Conservation (phyloP, 1,140 invertebrate genomes). For the Paraescarpia echinospica region DNA sequence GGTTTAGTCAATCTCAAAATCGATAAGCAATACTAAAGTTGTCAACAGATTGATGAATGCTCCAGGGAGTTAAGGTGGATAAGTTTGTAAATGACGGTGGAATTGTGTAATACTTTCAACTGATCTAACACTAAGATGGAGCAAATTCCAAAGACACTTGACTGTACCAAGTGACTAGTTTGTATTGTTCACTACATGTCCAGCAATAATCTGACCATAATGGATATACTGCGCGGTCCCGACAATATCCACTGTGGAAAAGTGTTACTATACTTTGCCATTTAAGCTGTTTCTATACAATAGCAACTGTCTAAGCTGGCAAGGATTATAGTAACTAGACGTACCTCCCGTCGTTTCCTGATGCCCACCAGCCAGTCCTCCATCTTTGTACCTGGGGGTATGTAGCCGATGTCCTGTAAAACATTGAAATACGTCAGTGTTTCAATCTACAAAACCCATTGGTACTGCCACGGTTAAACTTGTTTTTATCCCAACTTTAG, state of each 20-base stretch:
- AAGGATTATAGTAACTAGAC: neutral
- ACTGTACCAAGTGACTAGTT: too few relatives aligned
- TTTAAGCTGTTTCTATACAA: neutral
- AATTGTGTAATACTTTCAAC: too few relatives aligned
- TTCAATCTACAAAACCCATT: neutral
- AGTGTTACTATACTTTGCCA: neutral
- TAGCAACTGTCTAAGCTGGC: neutral
- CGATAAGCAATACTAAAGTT: too few relatives aligned
- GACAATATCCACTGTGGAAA: neutral
- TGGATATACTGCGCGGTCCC: too few relatives aligned
- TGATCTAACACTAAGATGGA: too few relatives aligned
- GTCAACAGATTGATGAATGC: too few relatives aligned
- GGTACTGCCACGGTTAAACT: neutral
- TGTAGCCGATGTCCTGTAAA: neutral
- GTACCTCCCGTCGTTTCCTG: conserved; percentile 64
- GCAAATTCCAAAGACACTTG: too few relatives aligned
- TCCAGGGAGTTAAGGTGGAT: too few relatives aligned
- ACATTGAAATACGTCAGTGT: neutral
- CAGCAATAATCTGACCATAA: too few relatives aligned
- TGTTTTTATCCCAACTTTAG: neutral
- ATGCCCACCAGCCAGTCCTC: conserved; percentile 72
- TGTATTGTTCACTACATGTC: too few relatives aligned
- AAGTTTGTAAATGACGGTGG: too few relatives aligned
- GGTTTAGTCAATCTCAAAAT: too few relatives aligned
- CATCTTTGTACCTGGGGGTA: neutral